Evolutionary conservation across 2,888 invertebrate genomes (phyloP), one percentile per base, ranked within the genome.

Genomic region (Ashinkailepas kermadecensis): DNA sequence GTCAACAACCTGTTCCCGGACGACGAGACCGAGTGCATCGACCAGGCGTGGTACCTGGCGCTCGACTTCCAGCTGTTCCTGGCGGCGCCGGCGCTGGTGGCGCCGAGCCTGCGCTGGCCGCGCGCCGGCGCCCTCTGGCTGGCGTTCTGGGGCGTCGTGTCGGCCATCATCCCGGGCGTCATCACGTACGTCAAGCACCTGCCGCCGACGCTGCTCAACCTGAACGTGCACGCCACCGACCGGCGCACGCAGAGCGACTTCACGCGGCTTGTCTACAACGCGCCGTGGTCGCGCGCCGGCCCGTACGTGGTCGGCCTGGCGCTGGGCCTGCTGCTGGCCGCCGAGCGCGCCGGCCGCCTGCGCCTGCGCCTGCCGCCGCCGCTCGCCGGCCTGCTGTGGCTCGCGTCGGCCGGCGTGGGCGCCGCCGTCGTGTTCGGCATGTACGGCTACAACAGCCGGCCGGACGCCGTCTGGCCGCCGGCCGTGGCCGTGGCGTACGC

Each of bases 401-500:
- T 23, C 13, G 57, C 39, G 56, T 67, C 81, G 23, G 54, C 59
- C 21, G 64, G 54, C 10, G 57, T 57, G 65, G 80, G 56, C 21
- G 39, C 65, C 65, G 12, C 25, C 67, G 81, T 82, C n/a, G 18
- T 82, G 56, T 65, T 82, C 70, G 81, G 81, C 25, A 62, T 80
- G 64, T 58, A 23, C 23, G 10, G 59, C n/a, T 82, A 80, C 80
- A 82, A 82, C 81, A 62, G 58, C 4, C 18, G 58, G 18, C 57
- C 18, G 23, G 18, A 64, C 25, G 10, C 56, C 10, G 15, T 39
- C 13, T 57, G 56, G 23, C 67, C 80, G 58, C 57, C 80, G 57
- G 74, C 80, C n/a, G 67, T 79, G 39, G 59, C 58, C 18, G 57
- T 82, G n/a, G 13, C 67, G 70, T 82, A 82, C 79, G 81, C 81